phyloP scores from a whole-genome alignment of 2,113 vertebrate genomes.

The Strix aluco region DNA sequence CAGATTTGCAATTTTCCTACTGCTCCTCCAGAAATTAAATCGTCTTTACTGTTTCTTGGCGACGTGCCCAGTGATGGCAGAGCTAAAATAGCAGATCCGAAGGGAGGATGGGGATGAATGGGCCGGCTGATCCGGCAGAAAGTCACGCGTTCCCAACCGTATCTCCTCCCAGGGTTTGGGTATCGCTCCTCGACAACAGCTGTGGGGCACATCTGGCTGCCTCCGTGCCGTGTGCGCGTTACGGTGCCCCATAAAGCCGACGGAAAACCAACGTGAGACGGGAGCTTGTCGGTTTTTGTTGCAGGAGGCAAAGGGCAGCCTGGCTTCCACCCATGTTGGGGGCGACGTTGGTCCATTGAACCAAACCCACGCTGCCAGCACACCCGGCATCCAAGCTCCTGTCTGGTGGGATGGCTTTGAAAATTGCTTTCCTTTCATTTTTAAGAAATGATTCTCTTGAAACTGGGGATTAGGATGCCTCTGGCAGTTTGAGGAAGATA shows the following conservation, averaged over 20 bases:
- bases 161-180: not conserved
- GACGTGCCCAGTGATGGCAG: not conserved
- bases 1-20: not conserved
- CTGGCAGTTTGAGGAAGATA: not conserved
- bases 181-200: rapidly evolving
- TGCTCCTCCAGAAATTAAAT: not conserved
- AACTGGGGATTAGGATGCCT: not conserved
- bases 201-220: not conserved
- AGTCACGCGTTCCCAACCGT: not conserved
- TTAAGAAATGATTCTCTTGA: not conserved
- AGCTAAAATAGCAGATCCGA: not conserved
- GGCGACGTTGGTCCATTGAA: not conserved
- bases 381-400: rapidly evolving
- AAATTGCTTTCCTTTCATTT: not conserved
- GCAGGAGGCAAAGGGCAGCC: not conserved
- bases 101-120: not conserved
- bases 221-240: rapidly evolving
- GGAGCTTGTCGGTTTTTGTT: rapidly evolving
- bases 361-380: not conserved
- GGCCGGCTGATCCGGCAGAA: not conserved
- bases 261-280: not conserved
- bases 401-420: not conserved
- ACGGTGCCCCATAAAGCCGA: rapidly evolving
- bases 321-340: rapidly evolving
- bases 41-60: not conserved